Evolutionary conservation across 2,113 vertebrate species (phyloP), one percentile per base, ranked within the genome.

Genomic region (Phyllopteryx taeniolatus): DNA sequence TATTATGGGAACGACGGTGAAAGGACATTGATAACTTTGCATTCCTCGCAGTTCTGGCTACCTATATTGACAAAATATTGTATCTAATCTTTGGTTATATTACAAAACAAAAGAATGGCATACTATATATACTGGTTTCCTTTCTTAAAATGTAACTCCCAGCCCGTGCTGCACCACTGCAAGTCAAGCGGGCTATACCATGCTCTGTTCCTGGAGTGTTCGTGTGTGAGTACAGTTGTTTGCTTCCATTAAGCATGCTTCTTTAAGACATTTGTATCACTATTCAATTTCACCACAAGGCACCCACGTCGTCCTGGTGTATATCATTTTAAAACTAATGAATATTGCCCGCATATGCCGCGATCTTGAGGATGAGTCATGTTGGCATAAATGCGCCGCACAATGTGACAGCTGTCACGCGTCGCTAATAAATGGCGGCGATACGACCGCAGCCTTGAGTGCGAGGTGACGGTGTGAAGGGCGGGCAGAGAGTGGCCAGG

Each of bases 401-500:
- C 62, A 57, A 59, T 71, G 54, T 68, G 69, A 42, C 2, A 12
- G 70, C 64, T 70, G 49, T 57, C 67, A 43, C 60, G 61, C 67
- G 70, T 60, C 54, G n/a, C 17, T 49, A 51, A 56, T 71, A 77
- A 68, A 77, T 62, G 53, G 71, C 42, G 70, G 22, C 68, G 72
- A 70, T 57, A 68, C 57, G 56, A 59, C 78, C 46, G 54, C 57
- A 71, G 35, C 80, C 78, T 78, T 83, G 82, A 75, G 73, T 67
- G 59, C 54, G 44, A 49, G 57, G 43, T 63, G 64, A 74, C 66
- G 15, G 69, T 67, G 65, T 62, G 56, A 74, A 77, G 61, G 72
- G 64, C 68, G 22, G 47, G 7, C 64, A 2, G 42, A 17, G 33
- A 77, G 14, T 17, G 61, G 7, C 39, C 43, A 35, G 63, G 64